Conservation (phyloP, 2,797 vertebrate species). For the Morelia viridis region DNA sequence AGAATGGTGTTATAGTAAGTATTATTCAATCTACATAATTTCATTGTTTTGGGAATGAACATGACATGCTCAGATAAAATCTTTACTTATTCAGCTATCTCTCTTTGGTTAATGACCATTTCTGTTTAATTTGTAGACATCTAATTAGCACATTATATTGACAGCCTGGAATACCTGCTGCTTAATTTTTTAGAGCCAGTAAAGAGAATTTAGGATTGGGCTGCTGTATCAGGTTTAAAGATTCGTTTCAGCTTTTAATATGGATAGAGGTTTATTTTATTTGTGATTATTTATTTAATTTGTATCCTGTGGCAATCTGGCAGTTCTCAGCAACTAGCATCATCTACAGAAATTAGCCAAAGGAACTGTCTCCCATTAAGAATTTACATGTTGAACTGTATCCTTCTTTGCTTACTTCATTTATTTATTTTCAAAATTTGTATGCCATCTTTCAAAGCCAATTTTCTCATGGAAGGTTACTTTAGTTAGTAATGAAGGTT, state of each 20-base stretch:
- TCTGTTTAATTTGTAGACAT: not conserved
- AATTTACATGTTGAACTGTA: not conserved
- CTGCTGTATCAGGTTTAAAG: not conserved
- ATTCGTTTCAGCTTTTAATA: not conserved
- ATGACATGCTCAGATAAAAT: not conserved
- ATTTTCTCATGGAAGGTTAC: not conserved
- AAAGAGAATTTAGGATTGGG: not conserved
- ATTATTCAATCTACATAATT: constrained; percentile 28
- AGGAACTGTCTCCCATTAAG: not conserved
- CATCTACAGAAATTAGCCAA: not conserved
- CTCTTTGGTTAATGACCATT: not conserved
- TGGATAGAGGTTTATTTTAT: not conserved
- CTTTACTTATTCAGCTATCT: not conserved
- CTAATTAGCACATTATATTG: not conserved
- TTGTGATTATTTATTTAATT: not conserved
- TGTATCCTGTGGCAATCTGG: not conserved
- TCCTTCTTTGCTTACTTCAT: not conserved
- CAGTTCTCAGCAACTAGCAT: not conserved
- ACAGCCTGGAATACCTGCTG: not conserved
- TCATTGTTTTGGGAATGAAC: constrained; percentile 25
- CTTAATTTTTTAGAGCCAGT: not conserved
- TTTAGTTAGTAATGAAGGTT: not conserved
- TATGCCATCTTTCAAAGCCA: not conserved
- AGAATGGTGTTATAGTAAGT: constrained; percentile 85
- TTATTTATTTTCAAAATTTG: not conserved